Evolutionary conservation across 2,797 vertebrate species (phyloP).

Genomic region (Cynodonichthys magdalenae): DNA sequence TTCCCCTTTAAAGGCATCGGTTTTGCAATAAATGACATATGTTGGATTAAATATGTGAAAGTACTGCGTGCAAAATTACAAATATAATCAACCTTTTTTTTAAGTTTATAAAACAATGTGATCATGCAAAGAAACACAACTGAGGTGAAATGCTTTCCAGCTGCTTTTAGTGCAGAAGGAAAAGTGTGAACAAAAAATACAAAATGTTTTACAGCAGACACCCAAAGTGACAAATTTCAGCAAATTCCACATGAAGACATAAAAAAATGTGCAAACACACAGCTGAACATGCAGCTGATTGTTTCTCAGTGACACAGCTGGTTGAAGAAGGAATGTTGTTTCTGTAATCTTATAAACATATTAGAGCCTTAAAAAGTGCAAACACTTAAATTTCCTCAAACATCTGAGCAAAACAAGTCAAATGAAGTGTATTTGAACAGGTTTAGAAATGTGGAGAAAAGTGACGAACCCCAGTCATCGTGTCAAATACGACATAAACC

Average conservation of each 20-base stretch:
- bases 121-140: constrained; percentile 54
- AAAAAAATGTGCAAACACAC: constrained; percentile 63
- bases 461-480: constrained; percentile 14
- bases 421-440: constrained; percentile 14
- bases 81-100: constrained; percentile 26
- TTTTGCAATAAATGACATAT: constrained; percentile 15
- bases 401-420: constrained; percentile 17
- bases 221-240: constrained; percentile 35
- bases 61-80: constrained; percentile 45
- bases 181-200: constrained; percentile 47
- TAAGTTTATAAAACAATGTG: constrained; percentile 34
- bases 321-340: constrained; percentile 58
- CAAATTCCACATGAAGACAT: constrained; percentile 22
- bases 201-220: constrained; percentile 62
- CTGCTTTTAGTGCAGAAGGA: constrained; percentile 18
- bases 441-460: constrained; percentile 26
- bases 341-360: constrained; percentile 30
- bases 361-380: constrained; percentile 61
- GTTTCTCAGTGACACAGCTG: constrained; percentile 25
- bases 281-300: constrained; percentile 22
- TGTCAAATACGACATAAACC: neutral
- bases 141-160: constrained; percentile 26
- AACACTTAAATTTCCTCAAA: constrained; percentile 40
- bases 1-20: constrained; percentile 26
- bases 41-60: constrained; percentile 12